Evolutionary conservation across 2,797 vertebrate species (phyloP).

Genomic region (Lepilemur septentrionalis): DNA sequence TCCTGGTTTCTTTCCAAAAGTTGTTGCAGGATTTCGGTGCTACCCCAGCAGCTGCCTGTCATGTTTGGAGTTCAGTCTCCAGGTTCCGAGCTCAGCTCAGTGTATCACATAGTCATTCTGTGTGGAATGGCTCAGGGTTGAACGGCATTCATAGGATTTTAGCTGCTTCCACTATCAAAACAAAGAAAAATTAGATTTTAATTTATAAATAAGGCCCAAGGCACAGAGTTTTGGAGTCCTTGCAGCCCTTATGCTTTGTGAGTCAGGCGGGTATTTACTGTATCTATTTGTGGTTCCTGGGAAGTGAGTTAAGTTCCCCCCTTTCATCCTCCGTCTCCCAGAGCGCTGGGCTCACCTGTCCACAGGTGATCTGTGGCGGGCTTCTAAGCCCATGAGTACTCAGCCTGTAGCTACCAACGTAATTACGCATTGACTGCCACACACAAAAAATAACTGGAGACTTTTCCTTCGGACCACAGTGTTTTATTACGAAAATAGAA

Average conservation of each 20-base stretch:
- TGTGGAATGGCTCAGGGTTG: not conserved
- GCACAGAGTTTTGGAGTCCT: not conserved
- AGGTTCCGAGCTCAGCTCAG: not conserved
- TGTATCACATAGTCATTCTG: not conserved
- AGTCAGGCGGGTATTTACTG: not conserved
- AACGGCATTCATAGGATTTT: conserved; percentile 48
- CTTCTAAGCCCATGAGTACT: not conserved
- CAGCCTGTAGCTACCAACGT: not conserved
- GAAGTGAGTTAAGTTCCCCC: not conserved
- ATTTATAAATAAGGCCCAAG: not conserved
- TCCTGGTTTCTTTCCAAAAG: conserved; percentile 64
- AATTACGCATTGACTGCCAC: no score
- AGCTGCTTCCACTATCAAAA: not conserved
- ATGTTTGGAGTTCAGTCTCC: not conserved
- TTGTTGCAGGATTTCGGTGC: not conserved
- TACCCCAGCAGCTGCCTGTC: not conserved
- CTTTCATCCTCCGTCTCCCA: accelerated
- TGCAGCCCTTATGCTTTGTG: not conserved
- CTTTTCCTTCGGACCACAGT: no score
- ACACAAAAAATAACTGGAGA: no score
- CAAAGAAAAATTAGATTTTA: not conserved
- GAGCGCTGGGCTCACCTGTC: no score
- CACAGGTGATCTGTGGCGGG: not conserved
- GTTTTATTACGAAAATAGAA: no score
- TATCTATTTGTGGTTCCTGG: not conserved